Conservation (phyloP, 2,113 vertebrate species). For the Vombatus ursinus region DNA sequence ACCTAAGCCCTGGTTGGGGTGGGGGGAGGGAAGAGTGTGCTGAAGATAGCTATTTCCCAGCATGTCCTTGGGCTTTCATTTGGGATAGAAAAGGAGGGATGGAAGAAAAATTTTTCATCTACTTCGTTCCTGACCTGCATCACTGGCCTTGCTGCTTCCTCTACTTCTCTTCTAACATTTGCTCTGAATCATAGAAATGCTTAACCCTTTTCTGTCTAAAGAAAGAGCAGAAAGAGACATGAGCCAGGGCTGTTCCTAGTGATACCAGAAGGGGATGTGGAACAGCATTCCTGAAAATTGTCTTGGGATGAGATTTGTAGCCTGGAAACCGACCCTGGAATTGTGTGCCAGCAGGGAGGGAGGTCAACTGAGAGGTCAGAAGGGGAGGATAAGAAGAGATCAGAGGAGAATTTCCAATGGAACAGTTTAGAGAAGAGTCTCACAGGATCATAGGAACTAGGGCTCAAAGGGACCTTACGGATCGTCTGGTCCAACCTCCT, state of each 20-base stretch:
- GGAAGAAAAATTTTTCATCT: neutral
- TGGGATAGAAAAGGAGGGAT: neutral
- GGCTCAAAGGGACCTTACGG: neutral
- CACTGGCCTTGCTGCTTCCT: neutral
- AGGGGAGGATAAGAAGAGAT: neutral
- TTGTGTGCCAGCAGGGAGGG: neutral
- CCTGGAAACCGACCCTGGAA: neutral
- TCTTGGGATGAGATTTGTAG: neutral
- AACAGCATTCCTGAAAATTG: neutral
- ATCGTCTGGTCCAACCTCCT: neutral
- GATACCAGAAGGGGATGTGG: neutral
- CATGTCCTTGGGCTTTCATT: neutral
- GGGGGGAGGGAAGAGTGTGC: neutral
- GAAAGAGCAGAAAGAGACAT: neutral
- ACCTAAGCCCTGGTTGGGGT: fast-evolving
- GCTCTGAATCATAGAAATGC: neutral
- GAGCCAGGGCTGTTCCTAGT: neutral
- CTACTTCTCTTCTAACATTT: neutral
- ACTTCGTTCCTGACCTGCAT: neutral
- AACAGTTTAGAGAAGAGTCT: neutral
- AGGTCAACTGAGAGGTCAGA: neutral
- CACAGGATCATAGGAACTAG: neutral
- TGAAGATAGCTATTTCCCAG: constrained; percentile 17
- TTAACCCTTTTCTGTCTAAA: neutral
- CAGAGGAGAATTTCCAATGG: neutral